A percentile compares a stretch with the other conserved stretches of the same genome.
These are phyloP conservation scores for Coecobrya sp. DNA, from an alignment of 2,888 invertebrate genomes.

Conservation along the genomic window DNA sequence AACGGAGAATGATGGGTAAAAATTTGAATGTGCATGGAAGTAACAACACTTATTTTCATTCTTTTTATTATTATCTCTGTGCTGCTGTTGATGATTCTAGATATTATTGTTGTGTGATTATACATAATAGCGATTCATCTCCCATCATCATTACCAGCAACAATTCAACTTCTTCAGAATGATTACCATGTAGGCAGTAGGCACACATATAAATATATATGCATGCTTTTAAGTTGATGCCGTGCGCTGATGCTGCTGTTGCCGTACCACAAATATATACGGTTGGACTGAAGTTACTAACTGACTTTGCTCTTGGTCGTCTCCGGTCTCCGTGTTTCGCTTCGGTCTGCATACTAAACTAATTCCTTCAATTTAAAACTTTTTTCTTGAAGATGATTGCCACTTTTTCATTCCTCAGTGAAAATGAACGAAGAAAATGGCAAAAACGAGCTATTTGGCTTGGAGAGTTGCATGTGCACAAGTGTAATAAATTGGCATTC, in stretches of 20 bases:
- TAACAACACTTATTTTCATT: constrained; percentile 21
- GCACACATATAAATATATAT: constrained; percentile 54
- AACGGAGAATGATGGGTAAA: neutral
- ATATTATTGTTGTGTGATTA: constrained; percentile 75
- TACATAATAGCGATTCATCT: constrained; percentile 77
- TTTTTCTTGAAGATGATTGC: constrained; percentile 61
- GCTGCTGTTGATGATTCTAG: constrained; percentile 59
- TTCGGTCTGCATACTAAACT: constrained; percentile 79
- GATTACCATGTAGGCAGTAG: constrained; percentile 20
- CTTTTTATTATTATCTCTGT: constrained; percentile 38
- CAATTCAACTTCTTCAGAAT: constrained; percentile 54
- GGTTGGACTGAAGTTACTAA: constrained; percentile 14
- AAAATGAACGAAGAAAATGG: constrained; percentile 48
- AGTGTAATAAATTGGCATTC: constrained; percentile 55
- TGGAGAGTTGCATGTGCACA: constrained; percentile 52
- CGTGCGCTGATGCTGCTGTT: constrained; percentile 35
- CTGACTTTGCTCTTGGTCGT: neutral
- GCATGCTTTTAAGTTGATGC: constrained; percentile 23
- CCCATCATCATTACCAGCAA: constrained; percentile 73
- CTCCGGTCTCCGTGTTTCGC: constrained; percentile 68
- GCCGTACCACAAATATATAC: neutral
- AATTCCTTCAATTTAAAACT: constrained; percentile 76
- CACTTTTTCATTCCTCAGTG: constrained; percentile 22
- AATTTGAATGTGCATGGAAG: constrained; percentile 40
- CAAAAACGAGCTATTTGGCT: constrained; percentile 51